Conservation (phyloP, 2,113 vertebrate genomes). For the Natator depressus region DNA sequence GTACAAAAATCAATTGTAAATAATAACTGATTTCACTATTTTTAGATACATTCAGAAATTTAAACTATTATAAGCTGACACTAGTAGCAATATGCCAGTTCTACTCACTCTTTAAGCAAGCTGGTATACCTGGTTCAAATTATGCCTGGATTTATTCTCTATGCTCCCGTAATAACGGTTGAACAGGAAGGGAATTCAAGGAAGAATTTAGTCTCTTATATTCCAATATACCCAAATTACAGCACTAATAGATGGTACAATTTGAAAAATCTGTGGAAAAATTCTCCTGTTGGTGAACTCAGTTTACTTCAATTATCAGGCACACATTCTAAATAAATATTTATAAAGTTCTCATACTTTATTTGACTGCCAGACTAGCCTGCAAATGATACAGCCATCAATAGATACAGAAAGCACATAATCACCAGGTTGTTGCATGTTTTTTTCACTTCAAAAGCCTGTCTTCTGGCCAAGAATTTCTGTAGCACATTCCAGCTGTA, state of each 20-base stretch:
- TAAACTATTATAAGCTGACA: background rate
- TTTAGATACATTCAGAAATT: no score
- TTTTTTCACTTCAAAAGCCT: background rate
- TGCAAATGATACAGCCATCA: background rate
- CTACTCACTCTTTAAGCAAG: background rate
- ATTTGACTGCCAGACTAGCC: background rate
- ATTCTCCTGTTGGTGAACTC: background rate
- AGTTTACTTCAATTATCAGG: background rate
- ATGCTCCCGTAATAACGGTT: background rate
- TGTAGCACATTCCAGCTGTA: background rate
- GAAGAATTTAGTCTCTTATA: background rate
- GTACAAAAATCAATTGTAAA: background rate
- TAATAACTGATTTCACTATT: background rate
- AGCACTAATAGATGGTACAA: background rate
- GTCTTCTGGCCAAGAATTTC: background rate
- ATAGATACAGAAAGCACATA: background rate
- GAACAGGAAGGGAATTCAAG: background rate
- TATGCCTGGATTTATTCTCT: background rate
- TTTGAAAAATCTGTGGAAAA: background rate
- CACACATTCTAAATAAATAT: background rate
- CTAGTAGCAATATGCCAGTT: accelerated
- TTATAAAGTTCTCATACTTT: background rate
- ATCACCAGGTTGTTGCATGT: background rate
- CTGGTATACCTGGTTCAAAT: background rate
- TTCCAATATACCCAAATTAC: background rate